Evolutionary conservation across 2,888 invertebrate genomes (phyloP).

Genomic region (Eucriotettix oculatus): DNA sequence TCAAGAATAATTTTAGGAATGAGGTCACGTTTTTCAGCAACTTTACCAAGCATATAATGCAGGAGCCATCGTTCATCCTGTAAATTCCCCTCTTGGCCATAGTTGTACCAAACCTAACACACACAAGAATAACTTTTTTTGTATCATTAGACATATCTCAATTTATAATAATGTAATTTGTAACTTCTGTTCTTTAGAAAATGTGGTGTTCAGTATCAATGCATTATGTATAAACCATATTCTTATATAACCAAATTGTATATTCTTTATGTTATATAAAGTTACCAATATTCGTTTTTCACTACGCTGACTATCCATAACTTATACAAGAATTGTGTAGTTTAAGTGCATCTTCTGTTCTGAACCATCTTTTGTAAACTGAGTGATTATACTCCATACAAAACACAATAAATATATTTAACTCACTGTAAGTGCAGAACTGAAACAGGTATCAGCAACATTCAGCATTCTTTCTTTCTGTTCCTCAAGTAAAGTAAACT

Average conservation of each 20-base stretch:
- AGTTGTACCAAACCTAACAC: conserved; percentile 25
- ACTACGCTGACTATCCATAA: too few species aligned
- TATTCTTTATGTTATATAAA: too few species aligned
- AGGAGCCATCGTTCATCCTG: conserved; percentile 83
- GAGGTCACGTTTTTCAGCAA: conserved; percentile 69
- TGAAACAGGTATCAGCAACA: conserved; percentile 63
- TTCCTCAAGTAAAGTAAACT: conserved; percentile 46
- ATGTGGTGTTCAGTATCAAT: too few species aligned
- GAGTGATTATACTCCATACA: not conserved
- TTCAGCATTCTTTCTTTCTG: conserved; percentile 65
- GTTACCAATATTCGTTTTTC: too few species aligned
- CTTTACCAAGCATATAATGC: conserved; percentile 92
- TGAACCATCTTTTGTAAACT: too few species aligned
- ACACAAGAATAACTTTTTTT: not conserved
- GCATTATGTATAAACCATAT: too few species aligned
- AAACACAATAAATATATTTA: not conserved
- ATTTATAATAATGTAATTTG: too few species aligned
- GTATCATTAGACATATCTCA: too few species aligned
- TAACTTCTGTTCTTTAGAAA: too few species aligned
- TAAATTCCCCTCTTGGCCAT: conserved; percentile 35
- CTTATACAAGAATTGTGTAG: too few species aligned
- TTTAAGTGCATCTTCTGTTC: too few species aligned
- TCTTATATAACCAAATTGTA: too few species aligned
- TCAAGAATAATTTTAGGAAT: conserved; percentile 56
- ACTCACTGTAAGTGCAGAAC: conserved; percentile 44